phyloP scores from a whole-genome alignment of 2,113 vertebrate species.

The Eleginops maclovinus region DNA sequence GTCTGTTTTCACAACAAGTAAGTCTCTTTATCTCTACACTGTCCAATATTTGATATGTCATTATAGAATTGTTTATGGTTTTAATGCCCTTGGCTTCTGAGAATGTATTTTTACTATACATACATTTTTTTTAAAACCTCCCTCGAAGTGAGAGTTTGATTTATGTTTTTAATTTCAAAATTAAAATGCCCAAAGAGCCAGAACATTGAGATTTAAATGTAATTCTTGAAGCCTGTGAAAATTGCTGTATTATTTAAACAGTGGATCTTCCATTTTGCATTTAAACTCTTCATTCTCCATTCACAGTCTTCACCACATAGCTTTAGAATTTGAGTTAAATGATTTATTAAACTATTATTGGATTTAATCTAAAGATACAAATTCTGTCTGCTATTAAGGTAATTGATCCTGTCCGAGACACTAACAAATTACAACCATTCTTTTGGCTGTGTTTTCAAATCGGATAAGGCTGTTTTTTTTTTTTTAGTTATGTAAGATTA shows the following conservation, averaged over 20 bases:
- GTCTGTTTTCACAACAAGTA: slow-evolving; percentile 99
- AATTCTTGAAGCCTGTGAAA: not conserved
- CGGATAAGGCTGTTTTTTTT: not conserved
- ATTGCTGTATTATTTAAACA: not conserved
- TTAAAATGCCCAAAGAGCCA: not conserved
- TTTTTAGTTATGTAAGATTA: not conserved
- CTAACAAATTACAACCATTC: not conserved
- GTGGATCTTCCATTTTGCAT: not conserved
- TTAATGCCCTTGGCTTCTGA: slow-evolving; percentile 1
- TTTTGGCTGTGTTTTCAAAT: not conserved
- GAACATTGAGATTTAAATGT: not conserved
- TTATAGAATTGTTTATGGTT: slow-evolving; percentile 19
- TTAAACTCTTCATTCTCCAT: not conserved
- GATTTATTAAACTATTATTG: not conserved
- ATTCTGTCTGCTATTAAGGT: not conserved
- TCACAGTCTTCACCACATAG: not conserved
- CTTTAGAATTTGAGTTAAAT: not conserved
- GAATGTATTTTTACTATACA: not conserved
- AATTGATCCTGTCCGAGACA: too few relatives aligned
- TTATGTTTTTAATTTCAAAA: not conserved
- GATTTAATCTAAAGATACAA: not conserved
- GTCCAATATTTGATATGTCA: slow-evolving; percentile 9
- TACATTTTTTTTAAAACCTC: not conserved
- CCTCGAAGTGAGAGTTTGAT: not conserved
- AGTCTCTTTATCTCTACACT: slow-evolving; percentile 79